Base-by-base conservation (phyloP, 2,113 vertebrate genomes). In the Zapornia atra region DNA sequence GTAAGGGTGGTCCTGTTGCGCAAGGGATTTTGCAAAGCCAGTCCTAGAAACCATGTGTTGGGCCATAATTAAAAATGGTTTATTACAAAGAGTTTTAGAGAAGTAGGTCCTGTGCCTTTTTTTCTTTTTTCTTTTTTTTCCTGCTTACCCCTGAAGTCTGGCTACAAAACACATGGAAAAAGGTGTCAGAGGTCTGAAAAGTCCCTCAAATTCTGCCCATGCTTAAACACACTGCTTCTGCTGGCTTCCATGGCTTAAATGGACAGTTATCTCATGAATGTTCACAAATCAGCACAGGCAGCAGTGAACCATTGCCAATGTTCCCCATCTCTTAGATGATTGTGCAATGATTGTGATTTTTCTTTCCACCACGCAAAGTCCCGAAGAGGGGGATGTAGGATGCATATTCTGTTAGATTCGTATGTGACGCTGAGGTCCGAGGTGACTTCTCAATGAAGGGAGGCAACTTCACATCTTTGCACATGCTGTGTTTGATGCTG, bases 71-170 rank as follows among this genome's bases (percentile, higher is more conserved):
- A 18, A 22, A 63, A 22, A 59, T 71, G 25, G 26, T 83, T 72
- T 66, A 31, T 56, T 85, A 42, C 48, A 90, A 14, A 50, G 89
- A 59, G 14, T 42, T 36, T 82, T 60, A 26, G 51, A 68, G 71
- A 88, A 72, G 18, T 36, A 80, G 25, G 42, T 66, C 54, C 65
- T 42, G 20, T 38, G 12, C 20, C 3, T 16, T 50, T 12, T 60
- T 40, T 70, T 33, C 38, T 82, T 17, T 5, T 44, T 12, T 60
- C 4, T 0, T 76, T 26, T 50, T 83, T 20, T 4, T 0, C 6
- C 19, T 0, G 0, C 24, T 69, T 68, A 60, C 7, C 8, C 14
- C 29, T 0, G 0, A 82, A 57, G 12, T 76, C 31, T 70, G 68
- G 63, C 48, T 63, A 36, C 0, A 0, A 13, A 72, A 70, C 44